Evolutionary conservation across 1,140 invertebrate species (phyloP).

Genomic region (Anoplophora glabripennis): DNA sequence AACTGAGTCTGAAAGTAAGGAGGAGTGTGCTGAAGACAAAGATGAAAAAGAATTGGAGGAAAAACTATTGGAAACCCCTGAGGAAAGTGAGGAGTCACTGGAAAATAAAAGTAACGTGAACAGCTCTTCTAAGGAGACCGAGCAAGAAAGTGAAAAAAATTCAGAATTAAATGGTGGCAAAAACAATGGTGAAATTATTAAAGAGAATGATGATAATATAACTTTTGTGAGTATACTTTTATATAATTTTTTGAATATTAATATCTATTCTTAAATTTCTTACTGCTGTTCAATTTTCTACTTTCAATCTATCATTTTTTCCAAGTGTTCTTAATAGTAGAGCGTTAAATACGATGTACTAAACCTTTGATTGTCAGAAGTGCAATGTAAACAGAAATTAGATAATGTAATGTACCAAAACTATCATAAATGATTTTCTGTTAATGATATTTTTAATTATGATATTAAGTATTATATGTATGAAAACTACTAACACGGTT

Average conservation of each 20-base stretch:
- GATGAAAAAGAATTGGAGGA: constrained; percentile 20
- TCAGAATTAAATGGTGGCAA: neutral
- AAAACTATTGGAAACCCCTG: constrained; percentile 12
- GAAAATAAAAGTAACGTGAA: constrained; percentile 1
- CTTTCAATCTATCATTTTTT: no score
- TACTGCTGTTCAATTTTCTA: neutral
- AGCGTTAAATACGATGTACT: no score
- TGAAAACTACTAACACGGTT: no score
- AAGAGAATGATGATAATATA: neutral
- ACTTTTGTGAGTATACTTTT: neutral
- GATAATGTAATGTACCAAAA: no score
- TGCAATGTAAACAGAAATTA: no score
- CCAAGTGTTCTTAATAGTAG: no score
- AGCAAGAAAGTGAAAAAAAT: neutral
- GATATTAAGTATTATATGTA: no score
- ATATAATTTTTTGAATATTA: neutral
- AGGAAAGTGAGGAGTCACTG: constrained; percentile 5
- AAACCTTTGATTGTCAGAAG: no score
- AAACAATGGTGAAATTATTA: neutral
- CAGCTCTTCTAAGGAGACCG: neutral
- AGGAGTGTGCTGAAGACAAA: constrained; percentile 9
- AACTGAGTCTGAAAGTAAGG: neutral
- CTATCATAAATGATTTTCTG: no score
- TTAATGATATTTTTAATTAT: no score
- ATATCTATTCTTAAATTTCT: neutral